phyloP scores from a whole-genome alignment of 1,140 invertebrate species.

The Homalodisca vitripennis region DNA sequence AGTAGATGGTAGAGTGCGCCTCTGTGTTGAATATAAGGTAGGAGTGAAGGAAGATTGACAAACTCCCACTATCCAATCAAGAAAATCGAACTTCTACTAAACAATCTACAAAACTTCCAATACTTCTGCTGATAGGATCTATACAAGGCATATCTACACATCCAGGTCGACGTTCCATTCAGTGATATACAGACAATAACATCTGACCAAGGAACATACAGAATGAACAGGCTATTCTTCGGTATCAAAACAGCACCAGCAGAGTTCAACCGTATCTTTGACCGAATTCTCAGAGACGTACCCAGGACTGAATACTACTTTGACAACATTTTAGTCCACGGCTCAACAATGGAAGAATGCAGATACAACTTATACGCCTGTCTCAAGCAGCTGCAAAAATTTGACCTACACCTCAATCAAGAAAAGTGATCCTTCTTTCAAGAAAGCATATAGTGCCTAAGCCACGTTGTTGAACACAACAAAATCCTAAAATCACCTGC shows the following conservation, averaged over 20 bases:
- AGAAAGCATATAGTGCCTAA: constrained; percentile 42
- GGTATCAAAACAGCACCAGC: too few species aligned
- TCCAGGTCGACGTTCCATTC: background rate
- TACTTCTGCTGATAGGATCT: too few species aligned
- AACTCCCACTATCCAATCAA: too few species aligned
- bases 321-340: background rate
- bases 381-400: constrained; percentile 22
- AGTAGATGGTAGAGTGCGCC: too few species aligned
- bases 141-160: background rate
- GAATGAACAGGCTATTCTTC: too few species aligned
- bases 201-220: background rate
- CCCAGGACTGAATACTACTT: background rate
- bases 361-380: background rate
- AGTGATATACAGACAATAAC: background rate
- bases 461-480: constrained; percentile 11
- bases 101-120: too few species aligned
- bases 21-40: too few species aligned
- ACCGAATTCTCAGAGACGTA: background rate
- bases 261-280: background rate
- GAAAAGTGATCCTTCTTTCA: constrained; percentile 33
- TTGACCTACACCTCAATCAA: constrained; percentile 36
- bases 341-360: background rate
- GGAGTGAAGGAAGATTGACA: too few species aligned
- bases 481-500: too few species aligned
- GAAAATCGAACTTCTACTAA: too few species aligned